phyloP scores from a whole-genome alignment of 2,113 vertebrate genomes.

The Tachuris rubrigastra region DNA sequence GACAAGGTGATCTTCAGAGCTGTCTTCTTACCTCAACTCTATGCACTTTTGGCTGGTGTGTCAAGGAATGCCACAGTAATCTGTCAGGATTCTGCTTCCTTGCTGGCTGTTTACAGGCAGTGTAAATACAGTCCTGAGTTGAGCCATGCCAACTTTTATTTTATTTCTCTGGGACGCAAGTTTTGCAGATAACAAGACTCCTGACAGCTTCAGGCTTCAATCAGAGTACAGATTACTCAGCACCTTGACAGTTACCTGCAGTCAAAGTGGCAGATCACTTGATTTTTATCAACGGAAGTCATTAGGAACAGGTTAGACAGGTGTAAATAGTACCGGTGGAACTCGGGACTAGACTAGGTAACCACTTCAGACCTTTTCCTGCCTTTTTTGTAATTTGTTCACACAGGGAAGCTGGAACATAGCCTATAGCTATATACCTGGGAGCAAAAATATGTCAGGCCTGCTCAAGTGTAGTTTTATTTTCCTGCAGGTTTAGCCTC shows the following conservation, averaged over 20 bases:
- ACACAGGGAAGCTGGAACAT: not conserved
- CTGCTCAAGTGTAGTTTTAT: not conserved
- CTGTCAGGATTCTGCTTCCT: slow-evolving; percentile 5
- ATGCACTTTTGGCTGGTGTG: not conserved
- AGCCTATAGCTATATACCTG: not conserved
- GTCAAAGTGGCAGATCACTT: not conserved
- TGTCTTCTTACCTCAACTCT: not conserved
- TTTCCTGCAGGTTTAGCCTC: not conserved
- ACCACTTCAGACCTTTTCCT: not conserved
- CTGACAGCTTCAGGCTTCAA: not conserved
- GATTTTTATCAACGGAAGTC: not conserved
- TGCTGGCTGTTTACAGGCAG: slow-evolving; percentile 14
- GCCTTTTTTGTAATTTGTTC: not conserved
- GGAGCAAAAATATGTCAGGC: not conserved
- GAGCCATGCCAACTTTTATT: not conserved
- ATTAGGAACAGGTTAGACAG: not conserved
- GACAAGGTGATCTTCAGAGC: not conserved
- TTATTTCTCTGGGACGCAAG: not conserved
- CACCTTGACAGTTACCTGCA: not conserved
- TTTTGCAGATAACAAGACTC: not conserved
- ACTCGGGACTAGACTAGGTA: not conserved
- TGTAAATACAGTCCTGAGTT: not conserved
- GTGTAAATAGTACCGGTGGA: not conserved
- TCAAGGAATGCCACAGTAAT: not conserved
- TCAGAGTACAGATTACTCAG: not conserved